Percentiles rank a stretch among this genome's conserved stretches.
Evolutionary conservation across 2,888 invertebrate species (phyloP).

Genomic region (Petrolisthes cinctipes): DNA sequence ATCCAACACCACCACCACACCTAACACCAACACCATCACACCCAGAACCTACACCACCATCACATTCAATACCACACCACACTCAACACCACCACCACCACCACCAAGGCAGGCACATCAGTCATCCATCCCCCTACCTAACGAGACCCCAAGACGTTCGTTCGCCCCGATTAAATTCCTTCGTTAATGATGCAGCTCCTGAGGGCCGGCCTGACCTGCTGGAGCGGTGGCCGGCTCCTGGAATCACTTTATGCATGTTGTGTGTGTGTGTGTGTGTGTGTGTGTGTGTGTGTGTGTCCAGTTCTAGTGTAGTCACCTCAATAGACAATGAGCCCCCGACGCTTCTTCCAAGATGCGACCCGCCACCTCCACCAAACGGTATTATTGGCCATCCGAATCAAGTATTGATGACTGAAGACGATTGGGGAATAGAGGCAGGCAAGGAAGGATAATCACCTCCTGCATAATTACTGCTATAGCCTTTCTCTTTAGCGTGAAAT

Average conservation of each 20-base stretch:
- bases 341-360: constrained; percentile 1
- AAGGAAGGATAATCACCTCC: constrained; percentile 35
- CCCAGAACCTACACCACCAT: too few species aligned
- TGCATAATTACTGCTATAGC: constrained; percentile 4
- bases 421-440: not conserved
- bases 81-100: not conserved
- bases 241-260: constrained; percentile 47
- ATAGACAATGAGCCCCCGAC: constrained; percentile 32
- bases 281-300: too few species aligned
- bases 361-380: not conserved
- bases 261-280: not conserved
- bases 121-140: not conserved
- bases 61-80: too few species aligned
- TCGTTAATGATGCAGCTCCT: not conserved
- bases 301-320: constrained; percentile 3
- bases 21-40: too few species aligned
- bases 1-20: too few species aligned
- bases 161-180: not conserved
- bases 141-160: not conserved
- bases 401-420: constrained; percentile 20
- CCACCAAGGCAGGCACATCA: not conserved
- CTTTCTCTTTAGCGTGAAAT: constrained; percentile 25
- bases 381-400: constrained; percentile 8
- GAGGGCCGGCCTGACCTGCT: not conserved
- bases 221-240: not conserved